phyloP scores from a whole-genome alignment of 2,797 vertebrate genomes.

The Malacoraja senta region DNA sequence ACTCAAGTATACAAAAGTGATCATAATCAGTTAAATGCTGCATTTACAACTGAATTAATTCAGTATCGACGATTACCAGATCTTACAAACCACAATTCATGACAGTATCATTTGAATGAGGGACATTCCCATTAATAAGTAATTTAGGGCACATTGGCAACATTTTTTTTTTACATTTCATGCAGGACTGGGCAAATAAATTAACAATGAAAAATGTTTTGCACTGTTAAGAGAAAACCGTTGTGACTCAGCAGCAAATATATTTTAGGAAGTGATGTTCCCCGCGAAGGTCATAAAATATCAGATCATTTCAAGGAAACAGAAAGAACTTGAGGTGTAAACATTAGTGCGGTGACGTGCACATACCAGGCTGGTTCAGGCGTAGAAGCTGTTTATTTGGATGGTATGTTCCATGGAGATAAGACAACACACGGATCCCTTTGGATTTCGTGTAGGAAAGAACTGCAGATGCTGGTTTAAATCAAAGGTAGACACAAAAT shows the following conservation, averaged over 20 bases:
- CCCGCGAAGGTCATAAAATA: neutral
- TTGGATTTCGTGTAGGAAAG: neutral
- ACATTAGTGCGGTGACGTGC: too few relatives aligned
- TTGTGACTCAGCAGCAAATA: neutral
- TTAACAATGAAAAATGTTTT: too few relatives aligned
- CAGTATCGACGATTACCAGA: neutral
- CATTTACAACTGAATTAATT: neutral
- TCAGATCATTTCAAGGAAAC: neutral
- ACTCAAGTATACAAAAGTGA: neutral
- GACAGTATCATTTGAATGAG: neutral
- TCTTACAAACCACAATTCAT: neutral
- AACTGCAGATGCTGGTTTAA: too few relatives aligned
- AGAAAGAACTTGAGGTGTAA: neutral
- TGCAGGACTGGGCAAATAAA: neutral
- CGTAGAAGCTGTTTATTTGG: neutral
- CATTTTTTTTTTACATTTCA: neutral
- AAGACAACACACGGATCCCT: neutral
- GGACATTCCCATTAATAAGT: neutral
- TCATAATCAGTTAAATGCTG: neutral
- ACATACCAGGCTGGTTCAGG: neutral
- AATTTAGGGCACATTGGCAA: neutral
- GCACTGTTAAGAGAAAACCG: neutral
- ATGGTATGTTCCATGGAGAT: neutral
- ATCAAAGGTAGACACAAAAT: too few relatives aligned
- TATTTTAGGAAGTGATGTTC: neutral